Percentiles rank a stretch among this genome's conserved stretches.
These are phyloP conservation scores for Dendronephthya gigantea DNA, from an alignment of 64 coral and sea anemone genomes.

Conservation along the genomic window DNA sequence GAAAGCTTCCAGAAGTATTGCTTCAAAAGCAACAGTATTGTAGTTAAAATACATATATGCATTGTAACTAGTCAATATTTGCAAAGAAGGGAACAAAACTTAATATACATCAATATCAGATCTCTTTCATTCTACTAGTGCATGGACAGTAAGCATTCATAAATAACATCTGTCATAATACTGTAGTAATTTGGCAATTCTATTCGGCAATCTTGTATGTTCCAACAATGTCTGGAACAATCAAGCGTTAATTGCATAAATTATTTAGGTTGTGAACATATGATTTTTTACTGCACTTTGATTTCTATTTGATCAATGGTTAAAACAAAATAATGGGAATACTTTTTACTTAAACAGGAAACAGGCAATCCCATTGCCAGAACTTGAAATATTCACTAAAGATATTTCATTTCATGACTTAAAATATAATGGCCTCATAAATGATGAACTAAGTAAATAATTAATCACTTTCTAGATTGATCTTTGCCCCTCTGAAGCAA, in stretches of 20 bases:
- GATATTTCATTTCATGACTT: not conserved
- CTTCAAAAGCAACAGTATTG: too few species aligned
- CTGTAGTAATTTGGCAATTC: not conserved
- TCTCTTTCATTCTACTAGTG: too few species aligned
- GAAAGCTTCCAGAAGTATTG: too few species aligned
- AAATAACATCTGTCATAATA: too few species aligned
- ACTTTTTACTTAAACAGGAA: not conserved
- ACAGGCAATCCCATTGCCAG: not conserved
- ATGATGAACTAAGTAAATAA: not conserved
- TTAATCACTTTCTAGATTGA: not conserved
- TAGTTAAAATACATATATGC: too few species aligned
- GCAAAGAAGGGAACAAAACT: too few species aligned
- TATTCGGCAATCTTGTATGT: not conserved
- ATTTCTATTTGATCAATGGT: not conserved
- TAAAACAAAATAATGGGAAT: not conserved
- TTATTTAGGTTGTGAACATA: not conserved
- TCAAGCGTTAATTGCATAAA: not conserved
- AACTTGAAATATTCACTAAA: not conserved
- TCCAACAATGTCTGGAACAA: not conserved
- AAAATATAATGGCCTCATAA: not conserved
- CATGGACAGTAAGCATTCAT: too few species aligned
- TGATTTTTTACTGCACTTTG: not conserved
- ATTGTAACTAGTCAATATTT: too few species aligned
- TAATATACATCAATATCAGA: too few species aligned
- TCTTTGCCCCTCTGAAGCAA: not conserved